Evolutionary conservation across 2,888 invertebrate species (phyloP), one percentile per base, ranked within the genome.

Genomic region (Rhingia campestris): DNA sequence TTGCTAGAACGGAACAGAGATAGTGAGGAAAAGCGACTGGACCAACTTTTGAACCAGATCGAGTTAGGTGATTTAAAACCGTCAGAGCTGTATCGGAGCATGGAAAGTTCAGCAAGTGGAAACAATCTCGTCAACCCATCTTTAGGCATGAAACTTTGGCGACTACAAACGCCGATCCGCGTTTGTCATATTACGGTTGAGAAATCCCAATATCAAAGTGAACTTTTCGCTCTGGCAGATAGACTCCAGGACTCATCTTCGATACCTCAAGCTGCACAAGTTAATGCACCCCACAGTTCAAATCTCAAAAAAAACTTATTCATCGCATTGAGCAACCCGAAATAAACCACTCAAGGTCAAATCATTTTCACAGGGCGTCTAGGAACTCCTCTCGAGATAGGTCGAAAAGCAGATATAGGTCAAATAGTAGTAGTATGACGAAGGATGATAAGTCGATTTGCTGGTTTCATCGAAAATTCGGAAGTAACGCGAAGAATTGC

Each of bases 21-120:
- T 35, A 67, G 70, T 39, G 70, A 77, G 37, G 77, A 77, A 45
- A 10, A 41, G 14, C 41, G 70, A 4, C 12, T 70, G 4, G 77
- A 77, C n/a, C 41, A 51, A 39, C 32, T 72, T 0, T 51, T 72
- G 9, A 72, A 73, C 7, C 45, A 63, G 45, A 35, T 63, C 1
- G n/a, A n/a, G n/a, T n/a, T n/a, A n/a, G n/a, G n/a, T n/a, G n/a
- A n/a, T n/a, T n/a, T n/a, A n/a, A n/a, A n/a, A n/a, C n/a, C n/a
- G n/a, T n/a, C n/a, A n/a, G n/a, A n/a, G n/a, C n/a, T n/a, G n/a
- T n/a, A n/a, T n/a, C n/a, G n/a, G n/a, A n/a, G n/a, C n/a, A n/a
- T n/a, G n/a, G n/a, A n/a, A n/a, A n/a, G n/a, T n/a, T 30, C 51
- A 0, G 51, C 64, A 0, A 22, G 30, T 30, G 49, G 49, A 3